phyloP scores from a whole-genome alignment of 2,888 invertebrate genomes.

The Incurvaria masculella region DNA sequence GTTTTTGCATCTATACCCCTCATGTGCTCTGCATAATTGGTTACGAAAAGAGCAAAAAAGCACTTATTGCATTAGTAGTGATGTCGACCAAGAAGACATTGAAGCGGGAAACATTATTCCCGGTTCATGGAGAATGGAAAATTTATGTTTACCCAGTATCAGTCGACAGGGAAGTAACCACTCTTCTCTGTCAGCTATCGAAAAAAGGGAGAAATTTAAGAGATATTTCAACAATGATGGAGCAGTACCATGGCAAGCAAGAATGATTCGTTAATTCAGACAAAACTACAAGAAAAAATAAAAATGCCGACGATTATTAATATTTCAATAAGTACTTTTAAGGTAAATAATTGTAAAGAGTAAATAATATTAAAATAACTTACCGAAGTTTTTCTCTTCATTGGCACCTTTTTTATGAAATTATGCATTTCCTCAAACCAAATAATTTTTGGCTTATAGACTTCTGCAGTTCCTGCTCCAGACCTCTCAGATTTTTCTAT shows the following conservation, averaged over 20 bases:
- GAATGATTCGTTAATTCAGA: slow-evolving; percentile 9
- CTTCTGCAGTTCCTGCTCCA: slow-evolving; percentile 11
- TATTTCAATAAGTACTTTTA: slow-evolving; percentile 11
- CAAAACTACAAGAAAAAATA: slow-evolving; percentile 10
- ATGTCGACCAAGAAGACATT: slow-evolving; percentile 10
- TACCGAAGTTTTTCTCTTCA: slow-evolving; percentile 10
- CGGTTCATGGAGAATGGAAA: slow-evolving; percentile 12
- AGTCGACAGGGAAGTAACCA: slow-evolving; percentile 11
- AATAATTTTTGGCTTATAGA: slow-evolving; percentile 9
- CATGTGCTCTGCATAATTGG: slow-evolving; percentile 13
- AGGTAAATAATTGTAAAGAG: slow-evolving; percentile 11
- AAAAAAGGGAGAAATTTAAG: slow-evolving; percentile 10
- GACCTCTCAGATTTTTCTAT: slow-evolving; percentile 9
- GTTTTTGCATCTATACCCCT: no score
- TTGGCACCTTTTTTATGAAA: no score
- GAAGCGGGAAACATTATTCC: slow-evolving; percentile 10
- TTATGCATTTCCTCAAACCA: slow-evolving; percentile 11
- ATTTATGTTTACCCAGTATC: slow-evolving; percentile 11
- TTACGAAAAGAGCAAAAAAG: slow-evolving; percentile 7
- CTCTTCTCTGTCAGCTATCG: slow-evolving; percentile 11
- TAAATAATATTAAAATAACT: no score
- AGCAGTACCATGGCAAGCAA: slow-evolving; percentile 11
- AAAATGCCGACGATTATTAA: slow-evolving; percentile 11
- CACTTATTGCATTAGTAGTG: slow-evolving; percentile 11
- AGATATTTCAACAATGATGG: slow-evolving; percentile 9